Percentiles rank a stretch among this genome's conserved stretches.
Evolutionary conservation across 2,113 vertebrate species (phyloP).

Genomic region (Amphiprion ocellaris): DNA sequence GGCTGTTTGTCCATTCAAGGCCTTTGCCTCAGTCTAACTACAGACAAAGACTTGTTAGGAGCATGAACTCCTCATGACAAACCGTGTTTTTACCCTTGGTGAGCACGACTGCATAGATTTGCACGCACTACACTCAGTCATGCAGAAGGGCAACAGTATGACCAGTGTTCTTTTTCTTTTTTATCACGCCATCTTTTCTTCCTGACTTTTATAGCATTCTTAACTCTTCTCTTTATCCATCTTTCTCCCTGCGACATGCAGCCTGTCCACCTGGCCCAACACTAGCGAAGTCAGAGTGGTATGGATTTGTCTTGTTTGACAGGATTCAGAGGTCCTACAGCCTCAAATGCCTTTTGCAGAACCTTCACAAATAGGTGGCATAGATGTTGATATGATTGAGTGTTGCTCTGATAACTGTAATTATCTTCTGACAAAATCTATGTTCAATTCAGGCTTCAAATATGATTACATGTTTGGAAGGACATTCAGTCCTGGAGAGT

Average conservation of each 20-base stretch:
- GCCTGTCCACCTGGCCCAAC: conserved; percentile 15
- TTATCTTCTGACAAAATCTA: conserved; percentile 46
- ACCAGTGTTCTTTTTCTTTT: conserved; percentile 5
- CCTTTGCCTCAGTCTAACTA: conserved; percentile 46
- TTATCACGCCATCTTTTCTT: conserved; percentile 9
- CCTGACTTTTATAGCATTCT: background rate
- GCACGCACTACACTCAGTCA: conserved; percentile 29
- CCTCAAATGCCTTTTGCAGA: conserved; percentile 34
- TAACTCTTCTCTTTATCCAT: background rate
- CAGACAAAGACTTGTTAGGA: conserved; percentile 50
- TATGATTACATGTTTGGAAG: conserved; percentile 14
- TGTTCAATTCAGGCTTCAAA: conserved; percentile 23
- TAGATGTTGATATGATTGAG: conserved; percentile 15
- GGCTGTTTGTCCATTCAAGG: conserved; percentile 48
- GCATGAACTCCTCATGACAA: conserved; percentile 57
- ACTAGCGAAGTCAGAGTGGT: conserved; percentile 7
- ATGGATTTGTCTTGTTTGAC: conserved; percentile 45
- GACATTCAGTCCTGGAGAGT: background rate
- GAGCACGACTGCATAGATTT: background rate
- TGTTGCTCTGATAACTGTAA: conserved; percentile 43
- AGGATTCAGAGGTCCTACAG: conserved; percentile 37
- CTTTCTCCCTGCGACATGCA: background rate
- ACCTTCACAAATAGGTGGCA: conserved; percentile 21
- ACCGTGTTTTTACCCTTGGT: conserved; percentile 34
- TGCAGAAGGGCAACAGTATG: conserved; percentile 25